Conservation (phyloP, 2,113 vertebrate species). For the Australoheros scitulus region DNA sequence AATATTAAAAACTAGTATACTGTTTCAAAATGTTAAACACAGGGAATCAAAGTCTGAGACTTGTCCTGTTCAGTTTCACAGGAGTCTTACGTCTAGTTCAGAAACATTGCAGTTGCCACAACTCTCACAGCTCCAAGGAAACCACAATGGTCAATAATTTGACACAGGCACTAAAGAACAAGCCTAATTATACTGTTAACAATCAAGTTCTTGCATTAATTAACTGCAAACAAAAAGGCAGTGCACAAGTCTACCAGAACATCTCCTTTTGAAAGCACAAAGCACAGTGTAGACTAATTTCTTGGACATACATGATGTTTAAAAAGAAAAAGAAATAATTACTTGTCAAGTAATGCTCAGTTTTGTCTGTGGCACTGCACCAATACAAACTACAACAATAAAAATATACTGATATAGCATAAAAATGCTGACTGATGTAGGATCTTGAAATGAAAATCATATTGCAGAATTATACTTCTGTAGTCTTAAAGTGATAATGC, state of each 20-base stretch:
- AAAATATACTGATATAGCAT: neutral
- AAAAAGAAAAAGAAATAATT: no score
- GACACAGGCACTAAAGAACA: neutral
- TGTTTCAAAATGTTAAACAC: neutral
- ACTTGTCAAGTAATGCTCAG: neutral
- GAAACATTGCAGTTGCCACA: neutral
- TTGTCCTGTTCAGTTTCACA: neutral
- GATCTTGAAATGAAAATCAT: neutral
- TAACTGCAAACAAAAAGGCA: neutral
- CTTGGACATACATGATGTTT: neutral
- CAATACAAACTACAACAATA: neutral
- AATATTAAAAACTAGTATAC: rapidly evolving
- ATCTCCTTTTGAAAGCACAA: neutral
- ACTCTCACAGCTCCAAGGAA: neutral
- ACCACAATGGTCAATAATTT: neutral
- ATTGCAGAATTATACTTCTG: neutral
- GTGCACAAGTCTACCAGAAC: neutral
- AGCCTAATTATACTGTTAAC: neutral
- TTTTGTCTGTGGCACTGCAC: neutral
- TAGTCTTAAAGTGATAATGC: neutral
- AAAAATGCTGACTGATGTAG: neutral
- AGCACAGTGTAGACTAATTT: neutral
- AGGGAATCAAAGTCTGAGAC: neutral
- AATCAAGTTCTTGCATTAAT: slow-evolving; percentile 15
- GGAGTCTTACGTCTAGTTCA: neutral